Percentiles rank a stretch among this genome's conserved stretches.
Conservation (phyloP, 1,140 invertebrate genomes). For the Pseudomyrmex flavicornis region DNA sequence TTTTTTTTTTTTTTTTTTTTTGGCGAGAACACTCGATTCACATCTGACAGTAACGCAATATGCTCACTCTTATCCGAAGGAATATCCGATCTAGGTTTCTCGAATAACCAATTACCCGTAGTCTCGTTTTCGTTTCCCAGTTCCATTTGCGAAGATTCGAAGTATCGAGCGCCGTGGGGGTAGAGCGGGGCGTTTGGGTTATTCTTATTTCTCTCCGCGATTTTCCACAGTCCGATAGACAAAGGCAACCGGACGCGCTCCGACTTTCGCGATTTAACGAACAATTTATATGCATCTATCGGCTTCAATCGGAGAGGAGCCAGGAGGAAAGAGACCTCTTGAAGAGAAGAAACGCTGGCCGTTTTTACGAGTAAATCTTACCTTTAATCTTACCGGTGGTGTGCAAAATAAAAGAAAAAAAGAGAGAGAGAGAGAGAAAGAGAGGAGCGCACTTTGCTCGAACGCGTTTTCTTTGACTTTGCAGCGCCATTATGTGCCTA, state of each 20-base stretch:
- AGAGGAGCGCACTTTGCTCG: constrained; percentile 25
- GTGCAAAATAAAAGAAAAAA: constrained; percentile 54
- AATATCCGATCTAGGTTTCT: constrained; percentile 41
- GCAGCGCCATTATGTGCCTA: constrained; percentile 60
- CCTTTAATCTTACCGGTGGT: constrained; percentile 60
- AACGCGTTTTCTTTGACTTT: constrained; percentile 52
- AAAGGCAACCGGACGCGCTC: constrained; percentile 45
- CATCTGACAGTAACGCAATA: constrained; percentile 19
- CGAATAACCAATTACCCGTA: constrained; percentile 49
- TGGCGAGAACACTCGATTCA: background rate
- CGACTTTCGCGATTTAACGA: constrained; percentile 56
- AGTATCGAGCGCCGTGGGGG: background rate
- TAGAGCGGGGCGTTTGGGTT: background rate
- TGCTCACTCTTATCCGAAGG: constrained; percentile 8
- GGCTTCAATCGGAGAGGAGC: constrained; percentile 46
- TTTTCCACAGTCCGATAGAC: constrained; percentile 44
- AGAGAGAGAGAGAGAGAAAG: too few species aligned
- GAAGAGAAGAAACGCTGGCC: constrained; percentile 1
- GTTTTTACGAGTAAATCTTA: constrained; percentile 52
- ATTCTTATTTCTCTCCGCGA: constrained; percentile 26
- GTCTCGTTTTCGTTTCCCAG: constrained; percentile 29
- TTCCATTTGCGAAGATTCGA: constrained; percentile 5
- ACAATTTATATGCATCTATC: constrained; percentile 47
- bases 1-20: background rate
- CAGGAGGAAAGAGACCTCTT: constrained; percentile 20